Base-by-base conservation (phyloP, 2,888 invertebrate species). In the Ennomos quercinarius region DNA sequence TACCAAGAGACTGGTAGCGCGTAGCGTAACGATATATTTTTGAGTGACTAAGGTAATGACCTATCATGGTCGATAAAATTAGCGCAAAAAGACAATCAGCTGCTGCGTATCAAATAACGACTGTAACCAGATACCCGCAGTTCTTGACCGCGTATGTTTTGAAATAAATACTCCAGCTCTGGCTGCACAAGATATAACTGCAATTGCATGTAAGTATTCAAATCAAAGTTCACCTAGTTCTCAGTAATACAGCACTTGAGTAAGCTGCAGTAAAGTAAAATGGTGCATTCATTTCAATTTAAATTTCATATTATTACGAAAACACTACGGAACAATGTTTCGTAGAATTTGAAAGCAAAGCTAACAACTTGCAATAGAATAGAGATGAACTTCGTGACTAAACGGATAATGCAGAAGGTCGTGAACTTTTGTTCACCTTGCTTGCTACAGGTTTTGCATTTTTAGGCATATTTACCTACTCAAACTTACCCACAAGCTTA, bases 381-480 rank as follows among this genome's bases (percentile, higher is more conserved):
- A 52, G 61, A 74, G 77, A 80, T 74, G 72, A 72, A 74, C 73
- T 74, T 80, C 81, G 77, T 81, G 78, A 82, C 78, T 73, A 63
- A 69, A 62, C 63, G 65, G 67, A 69, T 77, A 76, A 73, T 72
- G 58, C 64, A 74, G 71, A 78, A 80, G 82, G 78, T 81, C 84
- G 74, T 85, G 84, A 87, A 83, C 87, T 87, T 86, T 84, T 76
- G 74, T 78, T 86, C 80, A 82, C 81, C 81, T 85, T 83, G 81
- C 70, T 55, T 63, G 67, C 56, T 73, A 63, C 71, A 68, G 68
- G 66, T 72, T 69, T 73, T 67, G 5, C 72, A 60, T 71, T 63
- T 11, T 10, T 36, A 27, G 17, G 10, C n/a, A 9, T 36, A 36
- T 27, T 1, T 27, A 27, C 27, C 27, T 17, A 17, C 17, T 17